Conservation (phyloP, 2,797 vertebrate genomes). For the Peromyscus aztecus region DNA sequence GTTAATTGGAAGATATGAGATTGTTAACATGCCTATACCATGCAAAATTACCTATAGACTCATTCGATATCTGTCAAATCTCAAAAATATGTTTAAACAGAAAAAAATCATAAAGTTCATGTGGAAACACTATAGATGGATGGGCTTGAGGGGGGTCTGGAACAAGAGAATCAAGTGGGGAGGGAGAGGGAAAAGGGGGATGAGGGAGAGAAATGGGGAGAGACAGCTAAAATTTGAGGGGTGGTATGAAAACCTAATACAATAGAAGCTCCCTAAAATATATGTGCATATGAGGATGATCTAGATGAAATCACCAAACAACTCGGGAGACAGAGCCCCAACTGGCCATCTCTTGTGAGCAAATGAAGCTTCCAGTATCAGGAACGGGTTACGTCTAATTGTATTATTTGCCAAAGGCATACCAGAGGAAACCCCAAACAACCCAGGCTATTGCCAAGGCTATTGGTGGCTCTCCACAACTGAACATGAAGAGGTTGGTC, state of each 20-base stretch:
- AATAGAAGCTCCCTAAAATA: too few relatives aligned
- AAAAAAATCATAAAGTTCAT: neutral
- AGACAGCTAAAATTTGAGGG: neutral
- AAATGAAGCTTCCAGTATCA: neutral
- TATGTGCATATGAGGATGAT: neutral
- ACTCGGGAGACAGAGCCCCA: neutral
- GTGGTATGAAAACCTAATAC: neutral
- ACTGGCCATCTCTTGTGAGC: neutral
- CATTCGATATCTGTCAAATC: neutral
- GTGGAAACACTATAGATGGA: neutral
- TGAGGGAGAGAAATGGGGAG: neutral
- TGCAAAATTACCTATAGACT: neutral
- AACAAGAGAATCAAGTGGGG: neutral
- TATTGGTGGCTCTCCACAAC: neutral
- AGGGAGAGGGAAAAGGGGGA: neutral
- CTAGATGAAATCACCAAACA: neutral
- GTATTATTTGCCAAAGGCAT: neutral
- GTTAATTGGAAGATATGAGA: neutral
- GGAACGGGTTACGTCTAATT: neutral
- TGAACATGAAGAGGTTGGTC: neutral
- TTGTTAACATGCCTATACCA: slow-evolving; percentile 6
- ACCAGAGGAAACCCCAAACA: neutral
- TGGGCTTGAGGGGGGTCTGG: neutral
- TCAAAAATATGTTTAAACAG: neutral
- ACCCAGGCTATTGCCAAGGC: neutral